phyloP scores from a whole-genome alignment of 2,888 invertebrate genomes.

The Cerceris ruficornis region DNA sequence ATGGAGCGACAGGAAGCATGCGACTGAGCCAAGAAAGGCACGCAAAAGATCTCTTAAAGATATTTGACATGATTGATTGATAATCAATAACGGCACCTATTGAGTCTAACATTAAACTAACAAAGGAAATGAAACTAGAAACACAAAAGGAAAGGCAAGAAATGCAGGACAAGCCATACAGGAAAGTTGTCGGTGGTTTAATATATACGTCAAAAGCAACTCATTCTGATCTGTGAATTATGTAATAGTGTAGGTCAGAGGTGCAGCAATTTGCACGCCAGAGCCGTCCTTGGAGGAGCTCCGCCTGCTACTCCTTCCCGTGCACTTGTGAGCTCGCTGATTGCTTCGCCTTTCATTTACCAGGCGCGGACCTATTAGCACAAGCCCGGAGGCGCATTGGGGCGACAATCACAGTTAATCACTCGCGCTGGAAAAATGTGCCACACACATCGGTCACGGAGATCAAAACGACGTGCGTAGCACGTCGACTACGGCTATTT shows the following conservation, averaged over 20 bases:
- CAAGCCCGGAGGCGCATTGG: too few species aligned
- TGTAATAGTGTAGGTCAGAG: slow-evolving; percentile 2
- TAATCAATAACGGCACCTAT: not conserved
- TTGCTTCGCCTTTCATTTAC: too few species aligned
- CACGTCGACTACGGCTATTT: too few species aligned
- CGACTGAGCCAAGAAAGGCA: slow-evolving; percentile 4
- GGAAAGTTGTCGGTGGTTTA: slow-evolving; percentile 23
- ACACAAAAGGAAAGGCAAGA: not conserved
- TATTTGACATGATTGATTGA: slow-evolving; percentile 7
- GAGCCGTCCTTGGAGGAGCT: slow-evolving; percentile 21
- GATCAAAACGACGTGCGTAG: too few species aligned
- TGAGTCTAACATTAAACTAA: not conserved
- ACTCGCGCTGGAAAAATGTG: too few species aligned
- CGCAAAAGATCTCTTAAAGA: not conserved
- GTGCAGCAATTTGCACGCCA: not conserved
- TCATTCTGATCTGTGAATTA: slow-evolving; percentile 23
- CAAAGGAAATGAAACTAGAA: not conserved
- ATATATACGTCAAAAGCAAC: slow-evolving; percentile 22
- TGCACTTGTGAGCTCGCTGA: too few species aligned
- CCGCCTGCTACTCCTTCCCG: slow-evolving; percentile 3
- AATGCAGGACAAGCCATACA: not conserved
- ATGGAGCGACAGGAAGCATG: not conserved
- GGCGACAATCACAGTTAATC: too few species aligned
- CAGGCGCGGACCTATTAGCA: too few species aligned
- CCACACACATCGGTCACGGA: too few species aligned